Evolutionary conservation across 2,113 vertebrate genomes (phyloP).

Genomic region (Leucopsar rothschildi): DNA sequence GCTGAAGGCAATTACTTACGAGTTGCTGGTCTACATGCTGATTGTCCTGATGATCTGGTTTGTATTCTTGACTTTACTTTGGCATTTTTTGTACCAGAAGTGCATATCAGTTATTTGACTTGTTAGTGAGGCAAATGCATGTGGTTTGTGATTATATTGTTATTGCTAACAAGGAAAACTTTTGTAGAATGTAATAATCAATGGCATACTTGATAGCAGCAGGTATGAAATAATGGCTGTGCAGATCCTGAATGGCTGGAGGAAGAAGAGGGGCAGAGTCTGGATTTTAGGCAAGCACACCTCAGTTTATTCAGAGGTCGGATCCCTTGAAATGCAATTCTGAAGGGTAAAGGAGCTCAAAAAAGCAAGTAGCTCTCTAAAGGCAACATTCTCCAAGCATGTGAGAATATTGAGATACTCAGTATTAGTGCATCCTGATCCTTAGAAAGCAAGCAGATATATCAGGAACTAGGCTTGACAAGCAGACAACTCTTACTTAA

Average conservation of each 20-base stretch:
- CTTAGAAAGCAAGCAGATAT: neutral
- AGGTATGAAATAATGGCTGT: neutral
- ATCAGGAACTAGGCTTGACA: neutral
- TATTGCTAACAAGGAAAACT: neutral
- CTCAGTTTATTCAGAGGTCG: neutral
- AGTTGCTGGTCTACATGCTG: conserved; percentile 85
- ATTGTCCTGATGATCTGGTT: conserved; percentile 88
- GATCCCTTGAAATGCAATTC: neutral
- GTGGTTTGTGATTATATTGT: neutral
- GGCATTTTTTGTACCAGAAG: neutral
- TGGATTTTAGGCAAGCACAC: neutral
- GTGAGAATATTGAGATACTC: neutral
- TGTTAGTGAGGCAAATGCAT: neutral
- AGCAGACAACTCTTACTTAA: neutral
- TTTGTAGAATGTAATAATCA: neutral
- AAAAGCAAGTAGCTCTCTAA: neutral
- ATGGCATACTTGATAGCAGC: neutral
- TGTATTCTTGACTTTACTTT: neutral
- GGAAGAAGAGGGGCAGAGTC: neutral
- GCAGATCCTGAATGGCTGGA: neutral
- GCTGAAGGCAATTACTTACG: conserved; percentile 80
- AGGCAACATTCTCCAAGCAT: neutral
- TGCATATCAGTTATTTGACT: neutral
- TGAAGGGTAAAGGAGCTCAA: neutral
- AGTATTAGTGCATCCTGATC: neutral